A percentile compares a stretch with the other conserved stretches of the same genome.
These are phyloP conservation scores for Hypomecis punctinalis DNA, from an alignment of 2,888 invertebrate species.

Conservation along the genomic window DNA sequence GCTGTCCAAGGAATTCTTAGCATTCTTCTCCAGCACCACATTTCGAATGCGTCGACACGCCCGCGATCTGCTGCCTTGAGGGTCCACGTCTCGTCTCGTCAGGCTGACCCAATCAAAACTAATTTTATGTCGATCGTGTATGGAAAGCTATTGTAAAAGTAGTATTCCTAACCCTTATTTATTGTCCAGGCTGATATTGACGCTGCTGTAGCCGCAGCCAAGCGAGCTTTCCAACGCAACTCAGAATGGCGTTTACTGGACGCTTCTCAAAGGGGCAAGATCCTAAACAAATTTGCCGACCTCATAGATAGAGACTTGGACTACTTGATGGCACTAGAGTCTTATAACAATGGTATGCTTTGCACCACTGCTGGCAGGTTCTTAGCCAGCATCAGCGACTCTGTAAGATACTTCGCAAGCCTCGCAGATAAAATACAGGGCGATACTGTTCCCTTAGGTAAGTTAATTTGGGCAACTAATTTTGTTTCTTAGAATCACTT, in stretches of 20 bases:
- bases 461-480: background rate
- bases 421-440: conserved; percentile 95
- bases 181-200: conserved; percentile 87
- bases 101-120: too few species aligned
- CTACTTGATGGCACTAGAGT: conserved; percentile 93
- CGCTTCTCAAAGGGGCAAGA: conserved; percentile 89
- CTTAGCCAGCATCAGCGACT: conserved; percentile 78
- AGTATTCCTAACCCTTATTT: too few species aligned
- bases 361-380: conserved; percentile 84
- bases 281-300: conserved; percentile 90
- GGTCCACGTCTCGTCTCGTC: too few species aligned
- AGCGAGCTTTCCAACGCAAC: conserved; percentile 87
- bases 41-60: too few species aligned
- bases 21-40: too few species aligned
- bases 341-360: conserved; percentile 96
- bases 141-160: too few species aligned
- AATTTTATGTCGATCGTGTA: too few species aligned
- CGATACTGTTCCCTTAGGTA: conserved; percentile 67
- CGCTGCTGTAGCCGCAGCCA: conserved; percentile 90
- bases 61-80: too few species aligned
- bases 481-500: background rate
- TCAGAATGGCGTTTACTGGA: conserved; percentile 93
- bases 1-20: too few species aligned
- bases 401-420: conserved; percentile 91
- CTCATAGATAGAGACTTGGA: conserved; percentile 89